Base-by-base conservation (phyloP, 2,113 vertebrate species). In the Bungarus multicinctus region DNA sequence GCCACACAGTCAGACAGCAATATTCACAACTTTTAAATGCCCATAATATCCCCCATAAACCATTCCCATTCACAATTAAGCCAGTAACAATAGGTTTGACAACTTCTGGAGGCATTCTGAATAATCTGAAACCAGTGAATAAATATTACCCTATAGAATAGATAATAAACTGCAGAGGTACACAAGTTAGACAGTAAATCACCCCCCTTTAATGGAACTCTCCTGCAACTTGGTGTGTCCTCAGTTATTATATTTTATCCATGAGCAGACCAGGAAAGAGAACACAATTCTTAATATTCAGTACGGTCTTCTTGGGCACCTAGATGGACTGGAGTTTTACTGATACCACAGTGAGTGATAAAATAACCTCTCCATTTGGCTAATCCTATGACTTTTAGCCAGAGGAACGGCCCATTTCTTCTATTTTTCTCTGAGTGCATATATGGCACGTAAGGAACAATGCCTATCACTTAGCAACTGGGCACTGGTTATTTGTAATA, bases 401-500 rank as follows among this genome's bases (percentile, higher is more conserved):
- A 52, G 50, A 86, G 30, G 88, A 60, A 58, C 30, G 47, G 5
- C 7, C 0, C 60, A 74, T 85, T 47, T 30, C 55, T 57, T 89
- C 88, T n/a, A 7, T 34, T 89, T 50, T 90, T 47, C 74, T 57
- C 88, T 25, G 43, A 93, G 43, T 39, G 58, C 53, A 86, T 93
- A 58, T 60, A 54, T 90, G 25, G 22, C 74, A 90, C 45, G 54
- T 93, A 93, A 50, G 52, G 89, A 43, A 58, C 5, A 25, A 86
- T 74, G 22, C 85, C 20, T 12, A 89, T 93, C 58, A n/a, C 88
- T 89, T 93, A 90, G 92, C 92, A 93, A 93, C 92, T 27, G 43
- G 27, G 69, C 52, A 92, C 27, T 74, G 92, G 92, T 93, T 60
- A 90, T 86, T n/a, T 90, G 43, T 34, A 58, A 34, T n/a, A 34